phyloP scores from a whole-genome alignment of 2,797 vertebrate genomes.

The Cossypha polioptera region DNA sequence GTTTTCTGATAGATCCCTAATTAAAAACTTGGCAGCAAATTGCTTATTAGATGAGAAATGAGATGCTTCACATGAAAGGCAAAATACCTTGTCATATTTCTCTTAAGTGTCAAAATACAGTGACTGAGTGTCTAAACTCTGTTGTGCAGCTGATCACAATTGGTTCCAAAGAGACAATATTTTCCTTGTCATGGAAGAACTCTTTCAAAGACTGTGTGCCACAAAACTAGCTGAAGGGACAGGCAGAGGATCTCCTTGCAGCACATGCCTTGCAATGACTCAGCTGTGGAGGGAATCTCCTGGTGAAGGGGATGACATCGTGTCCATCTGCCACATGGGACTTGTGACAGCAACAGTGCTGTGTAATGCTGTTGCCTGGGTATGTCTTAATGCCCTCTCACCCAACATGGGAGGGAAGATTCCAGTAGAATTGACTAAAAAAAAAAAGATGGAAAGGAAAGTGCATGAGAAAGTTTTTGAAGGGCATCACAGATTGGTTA shows the following conservation, averaged over 20 bases:
- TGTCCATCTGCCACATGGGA: neutral
- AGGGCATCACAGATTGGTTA: neutral
- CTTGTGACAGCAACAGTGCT: neutral
- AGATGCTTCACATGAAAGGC: slow-evolving; percentile 8
- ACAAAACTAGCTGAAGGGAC: neutral
- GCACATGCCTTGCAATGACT: neutral
- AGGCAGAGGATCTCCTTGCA: neutral
- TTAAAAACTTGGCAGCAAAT: slow-evolving; percentile 40
- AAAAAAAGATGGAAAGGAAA: neutral
- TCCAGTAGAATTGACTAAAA: neutral
- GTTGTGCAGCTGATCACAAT: neutral
- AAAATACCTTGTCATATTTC: slow-evolving; percentile 27
- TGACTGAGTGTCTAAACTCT: neutral
- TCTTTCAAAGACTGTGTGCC: neutral
- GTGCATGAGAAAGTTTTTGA: neutral
- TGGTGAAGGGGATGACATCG: fast-evolving
- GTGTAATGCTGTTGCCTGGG: neutral
- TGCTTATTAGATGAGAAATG: slow-evolving; percentile 19
- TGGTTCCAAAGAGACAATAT: neutral
- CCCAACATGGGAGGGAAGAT: neutral
- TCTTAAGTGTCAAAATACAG: slow-evolving; percentile 8
- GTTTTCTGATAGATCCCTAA: neutral
- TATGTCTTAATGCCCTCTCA: neutral
- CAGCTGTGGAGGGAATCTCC: neutral
- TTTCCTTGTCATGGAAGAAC: neutral